phyloP scores from a whole-genome alignment of 2,113 vertebrate genomes.

The Syrrhaptes paradoxus region DNA sequence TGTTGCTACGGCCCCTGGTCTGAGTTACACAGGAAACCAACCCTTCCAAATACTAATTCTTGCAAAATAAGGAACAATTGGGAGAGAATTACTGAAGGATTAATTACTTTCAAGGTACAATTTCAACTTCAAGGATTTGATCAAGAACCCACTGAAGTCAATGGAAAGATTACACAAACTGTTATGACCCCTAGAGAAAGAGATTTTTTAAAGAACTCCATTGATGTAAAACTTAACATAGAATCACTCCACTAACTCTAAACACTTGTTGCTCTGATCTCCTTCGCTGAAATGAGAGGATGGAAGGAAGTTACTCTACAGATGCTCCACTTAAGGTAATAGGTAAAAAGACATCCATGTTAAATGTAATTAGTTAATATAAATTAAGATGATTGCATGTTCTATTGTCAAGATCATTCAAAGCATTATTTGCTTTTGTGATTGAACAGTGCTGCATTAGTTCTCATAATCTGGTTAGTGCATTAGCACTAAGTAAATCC shows the following conservation, averaged over 20 bases:
- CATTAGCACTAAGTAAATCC: conserved; percentile 78
- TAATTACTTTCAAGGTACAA: not conserved
- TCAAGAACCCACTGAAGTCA: not conserved
- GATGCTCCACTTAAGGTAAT: conserved; percentile 62
- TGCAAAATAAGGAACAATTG: not conserved
- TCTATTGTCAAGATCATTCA: conserved; percentile 76
- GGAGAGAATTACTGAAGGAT: not conserved
- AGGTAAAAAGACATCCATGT: conserved; percentile 57
- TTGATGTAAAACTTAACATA: not conserved
- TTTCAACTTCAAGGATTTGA: not conserved
- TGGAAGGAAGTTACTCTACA: conserved; percentile 19
- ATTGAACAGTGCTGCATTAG: conserved; percentile 76
- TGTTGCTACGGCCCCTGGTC: not conserved
- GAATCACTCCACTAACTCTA: not conserved
- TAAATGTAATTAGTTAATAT: conserved; percentile 79
- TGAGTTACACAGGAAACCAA: not conserved
- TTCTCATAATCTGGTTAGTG: conserved; percentile 80
- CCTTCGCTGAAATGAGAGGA: conserved; percentile 27
- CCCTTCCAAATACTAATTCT: not conserved
- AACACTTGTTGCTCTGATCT: conserved; percentile 19
- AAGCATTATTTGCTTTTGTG: conserved; percentile 75
- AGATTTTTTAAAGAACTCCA: not conserved
- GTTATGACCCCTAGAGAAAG: not conserved
- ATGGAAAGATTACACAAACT: not conserved
- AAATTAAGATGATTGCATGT: conserved; percentile 77